These are phyloP conservation scores for Bombylius discolor DNA, from an alignment of 2,888 invertebrate species.

Conservation along the genomic window DNA sequence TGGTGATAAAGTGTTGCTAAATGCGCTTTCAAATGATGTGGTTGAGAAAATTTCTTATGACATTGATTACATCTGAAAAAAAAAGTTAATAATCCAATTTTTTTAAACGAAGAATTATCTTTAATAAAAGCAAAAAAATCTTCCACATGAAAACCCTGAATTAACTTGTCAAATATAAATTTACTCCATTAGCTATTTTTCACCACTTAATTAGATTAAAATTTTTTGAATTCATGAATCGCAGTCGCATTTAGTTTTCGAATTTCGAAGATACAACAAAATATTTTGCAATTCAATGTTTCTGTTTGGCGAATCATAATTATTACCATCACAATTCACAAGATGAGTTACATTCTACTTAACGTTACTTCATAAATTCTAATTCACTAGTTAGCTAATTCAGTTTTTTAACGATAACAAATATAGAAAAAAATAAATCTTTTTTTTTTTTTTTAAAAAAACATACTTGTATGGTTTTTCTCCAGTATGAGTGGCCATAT, in stretches of 20 bases:
- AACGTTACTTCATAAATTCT: no score
- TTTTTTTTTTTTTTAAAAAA: neutral
- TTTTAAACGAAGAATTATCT: no score
- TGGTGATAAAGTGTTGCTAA: neutral
- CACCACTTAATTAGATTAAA: neutral
- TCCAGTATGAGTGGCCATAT: constrained; percentile 32
- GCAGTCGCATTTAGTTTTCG: no score
- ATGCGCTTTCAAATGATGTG: neutral
- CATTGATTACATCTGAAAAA: neutral
- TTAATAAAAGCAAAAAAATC: no score
- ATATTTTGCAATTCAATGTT: no score
- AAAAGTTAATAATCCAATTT: neutral
- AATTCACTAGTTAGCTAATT: no score
- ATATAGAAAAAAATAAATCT: neutral
- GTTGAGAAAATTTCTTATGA: neutral
- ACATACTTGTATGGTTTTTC: constrained; percentile 28
- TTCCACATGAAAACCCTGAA: neutral
- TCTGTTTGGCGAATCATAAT: no score
- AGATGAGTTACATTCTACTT: no score
- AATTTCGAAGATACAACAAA: no score
- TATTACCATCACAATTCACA: no score
- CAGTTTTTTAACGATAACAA: no score
- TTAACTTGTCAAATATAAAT: neutral
- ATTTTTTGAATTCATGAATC: no score
- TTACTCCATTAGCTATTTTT: neutral